phyloP scores from a whole-genome alignment of 2,797 vertebrate genomes.

The Sebastes melanostomus region DNA sequence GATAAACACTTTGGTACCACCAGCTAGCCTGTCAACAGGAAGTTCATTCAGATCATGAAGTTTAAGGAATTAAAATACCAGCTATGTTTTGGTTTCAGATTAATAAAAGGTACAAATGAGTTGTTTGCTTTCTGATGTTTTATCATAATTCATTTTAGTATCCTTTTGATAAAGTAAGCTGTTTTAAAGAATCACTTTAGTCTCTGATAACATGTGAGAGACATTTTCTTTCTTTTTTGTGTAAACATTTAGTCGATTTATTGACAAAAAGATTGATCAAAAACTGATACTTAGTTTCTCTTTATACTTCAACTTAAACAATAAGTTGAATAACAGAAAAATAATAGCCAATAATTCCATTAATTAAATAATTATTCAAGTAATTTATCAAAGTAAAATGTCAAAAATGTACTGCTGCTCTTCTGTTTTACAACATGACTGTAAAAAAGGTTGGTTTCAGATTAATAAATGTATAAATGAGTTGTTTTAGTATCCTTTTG shows the following conservation, averaged over 20 bases:
- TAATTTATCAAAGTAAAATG: not conserved
- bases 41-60: not conserved
- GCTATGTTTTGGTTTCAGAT: not conserved
- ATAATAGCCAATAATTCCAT: too few relatives aligned
- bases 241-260: too few relatives aligned
- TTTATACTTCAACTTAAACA: too few relatives aligned
- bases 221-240: too few relatives aligned
- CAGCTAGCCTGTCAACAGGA: not conserved
- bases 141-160: not conserved
- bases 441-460: not conserved
- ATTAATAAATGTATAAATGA: not conserved
- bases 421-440: not conserved
- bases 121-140: not conserved
- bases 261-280: too few relatives aligned
- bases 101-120: not conserved
- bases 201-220: too few relatives aligned
- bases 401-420: too few relatives aligned
- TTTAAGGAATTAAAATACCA: not conserved
- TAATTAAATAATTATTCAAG: too few relatives aligned
- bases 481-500: too few relatives aligned
- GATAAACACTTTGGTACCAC: not conserved
- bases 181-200: too few relatives aligned
- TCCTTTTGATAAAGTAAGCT: not conserved
- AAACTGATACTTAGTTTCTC: too few relatives aligned
- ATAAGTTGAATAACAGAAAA: too few relatives aligned